These are phyloP conservation scores for Cheirogaleus major DNA, from an alignment of 2,797 vertebrate species.

Conservation along the genomic window DNA sequence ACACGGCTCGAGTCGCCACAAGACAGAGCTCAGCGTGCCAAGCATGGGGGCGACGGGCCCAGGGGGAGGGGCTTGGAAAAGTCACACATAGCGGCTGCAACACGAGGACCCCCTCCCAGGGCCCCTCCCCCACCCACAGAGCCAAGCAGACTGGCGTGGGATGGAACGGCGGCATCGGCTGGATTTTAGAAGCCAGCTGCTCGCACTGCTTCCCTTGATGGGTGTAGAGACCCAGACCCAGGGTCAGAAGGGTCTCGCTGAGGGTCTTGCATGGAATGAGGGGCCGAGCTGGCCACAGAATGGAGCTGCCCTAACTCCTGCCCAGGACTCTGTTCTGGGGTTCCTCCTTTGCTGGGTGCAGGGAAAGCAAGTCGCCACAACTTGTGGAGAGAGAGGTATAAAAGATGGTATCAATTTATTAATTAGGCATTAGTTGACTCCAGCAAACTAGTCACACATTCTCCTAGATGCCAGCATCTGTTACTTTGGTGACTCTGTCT, in stretches of 20 bases:
- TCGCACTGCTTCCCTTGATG: neutral
- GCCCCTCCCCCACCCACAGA: neutral
- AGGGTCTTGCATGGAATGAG: neutral
- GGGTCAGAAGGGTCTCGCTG: neutral
- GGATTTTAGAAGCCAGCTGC: neutral
- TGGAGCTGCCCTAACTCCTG: neutral
- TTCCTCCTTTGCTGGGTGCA: neutral
- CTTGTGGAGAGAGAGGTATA: neutral
- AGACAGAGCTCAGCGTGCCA: conserved; percentile 1
- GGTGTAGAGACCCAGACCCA: neutral
- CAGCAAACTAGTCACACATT: neutral
- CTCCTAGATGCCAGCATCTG: neutral
- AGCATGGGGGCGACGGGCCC: rapidly evolving
- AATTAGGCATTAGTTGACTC: neutral
- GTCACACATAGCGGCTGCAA: neutral
- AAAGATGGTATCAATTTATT: neutral
- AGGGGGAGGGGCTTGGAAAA: neutral
- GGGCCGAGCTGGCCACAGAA: neutral
- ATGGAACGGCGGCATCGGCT: rapidly evolving
- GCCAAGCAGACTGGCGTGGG: neutral
- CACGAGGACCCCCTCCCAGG: rapidly evolving
- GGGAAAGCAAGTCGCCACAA: neutral
- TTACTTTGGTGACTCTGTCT: neutral
- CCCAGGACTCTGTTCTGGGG: neutral
- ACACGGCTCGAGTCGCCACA: neutral